Evolutionary conservation across 1,140 invertebrate species (phyloP).

Genomic region (Hyles euphorbiae): DNA sequence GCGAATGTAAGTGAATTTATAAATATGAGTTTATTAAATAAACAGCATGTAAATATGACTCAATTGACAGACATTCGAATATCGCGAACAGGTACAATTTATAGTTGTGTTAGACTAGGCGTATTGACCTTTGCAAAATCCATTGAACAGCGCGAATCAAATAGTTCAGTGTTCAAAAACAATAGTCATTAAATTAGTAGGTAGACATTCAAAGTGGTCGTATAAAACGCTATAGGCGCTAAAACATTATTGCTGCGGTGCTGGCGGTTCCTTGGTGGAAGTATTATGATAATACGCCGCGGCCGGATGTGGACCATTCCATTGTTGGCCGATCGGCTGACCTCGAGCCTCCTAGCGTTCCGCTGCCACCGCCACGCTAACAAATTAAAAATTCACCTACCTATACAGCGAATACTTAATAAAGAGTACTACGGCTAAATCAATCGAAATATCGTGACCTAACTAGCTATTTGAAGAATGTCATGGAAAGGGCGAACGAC

Average conservation of each 20-base stretch:
- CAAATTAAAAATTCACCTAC: conserved; percentile 6
- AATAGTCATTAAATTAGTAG: conserved; percentile 9
- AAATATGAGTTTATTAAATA: no score
- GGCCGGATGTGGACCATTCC: conserved; percentile 70
- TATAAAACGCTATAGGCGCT: conserved; percentile 35
- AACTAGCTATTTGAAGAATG: conserved; percentile 31
- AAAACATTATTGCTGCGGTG: conserved; percentile 25
- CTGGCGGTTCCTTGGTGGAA: conserved; percentile 51
- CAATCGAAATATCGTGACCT: conserved; percentile 32
- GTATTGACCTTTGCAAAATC: not conserved
- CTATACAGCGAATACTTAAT: conserved; percentile 8
- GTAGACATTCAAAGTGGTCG: conserved; percentile 33
- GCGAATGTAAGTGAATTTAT: no score
- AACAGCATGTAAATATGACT: no score
- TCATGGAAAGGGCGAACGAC: conserved; percentile 36
- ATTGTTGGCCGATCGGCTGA: conserved; percentile 63
- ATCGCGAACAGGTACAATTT: no score
- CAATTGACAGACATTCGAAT: no score
- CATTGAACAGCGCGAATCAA: not conserved
- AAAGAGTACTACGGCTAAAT: no score
- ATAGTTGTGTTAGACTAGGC: conserved; percentile 10
- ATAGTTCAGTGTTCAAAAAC: conserved; percentile 7
- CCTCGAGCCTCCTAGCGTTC: conserved; percentile 41
- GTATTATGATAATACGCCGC: conserved; percentile 64
- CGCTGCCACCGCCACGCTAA: conserved; percentile 29